These are phyloP conservation scores for Babyrousa celebensis DNA, from an alignment of 2,797 vertebrate genomes.

Conservation along the genomic window DNA sequence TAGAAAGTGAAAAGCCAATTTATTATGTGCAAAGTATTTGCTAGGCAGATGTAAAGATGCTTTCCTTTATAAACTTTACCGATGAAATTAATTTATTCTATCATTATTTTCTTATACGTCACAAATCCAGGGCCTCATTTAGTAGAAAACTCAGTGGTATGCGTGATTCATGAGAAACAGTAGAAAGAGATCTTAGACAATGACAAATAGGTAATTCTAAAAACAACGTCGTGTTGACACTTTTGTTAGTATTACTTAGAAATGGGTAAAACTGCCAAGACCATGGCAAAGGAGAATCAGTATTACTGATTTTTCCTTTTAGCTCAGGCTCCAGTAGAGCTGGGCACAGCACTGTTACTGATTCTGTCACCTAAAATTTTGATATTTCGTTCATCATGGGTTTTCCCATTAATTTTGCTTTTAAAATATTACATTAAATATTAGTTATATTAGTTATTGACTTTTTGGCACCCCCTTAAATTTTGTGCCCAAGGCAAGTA, in stretches of 20 bases:
- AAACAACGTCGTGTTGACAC: not conserved
- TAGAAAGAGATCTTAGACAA: conserved; percentile 8
- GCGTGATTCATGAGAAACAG: not conserved
- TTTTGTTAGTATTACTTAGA: not conserved
- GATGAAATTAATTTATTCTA: not conserved
- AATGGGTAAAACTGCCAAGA: not conserved
- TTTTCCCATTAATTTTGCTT: conserved; percentile 45
- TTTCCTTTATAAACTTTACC: not conserved
- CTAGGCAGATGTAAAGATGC: not conserved
- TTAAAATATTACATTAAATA: conserved; percentile 48
- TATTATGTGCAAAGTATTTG: not conserved
- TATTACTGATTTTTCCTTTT: conserved; percentile 17
- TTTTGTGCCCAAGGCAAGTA: not conserved
- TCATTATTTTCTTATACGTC: conserved; percentile 23
- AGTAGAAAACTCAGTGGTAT: not conserved
- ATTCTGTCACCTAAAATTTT: conserved; percentile 3
- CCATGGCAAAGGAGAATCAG: not conserved
- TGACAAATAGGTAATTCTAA: not conserved
- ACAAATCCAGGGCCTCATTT: not conserved
- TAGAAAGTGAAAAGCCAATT: not conserved
- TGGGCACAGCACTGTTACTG: not conserved
- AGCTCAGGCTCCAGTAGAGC: not conserved
- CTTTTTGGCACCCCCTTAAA: not conserved
- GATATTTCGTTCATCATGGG: not conserved
- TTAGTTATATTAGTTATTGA: not conserved